Conservation (phyloP, 2,797 vertebrate genomes). For the Aplochiton taeniatus region DNA sequence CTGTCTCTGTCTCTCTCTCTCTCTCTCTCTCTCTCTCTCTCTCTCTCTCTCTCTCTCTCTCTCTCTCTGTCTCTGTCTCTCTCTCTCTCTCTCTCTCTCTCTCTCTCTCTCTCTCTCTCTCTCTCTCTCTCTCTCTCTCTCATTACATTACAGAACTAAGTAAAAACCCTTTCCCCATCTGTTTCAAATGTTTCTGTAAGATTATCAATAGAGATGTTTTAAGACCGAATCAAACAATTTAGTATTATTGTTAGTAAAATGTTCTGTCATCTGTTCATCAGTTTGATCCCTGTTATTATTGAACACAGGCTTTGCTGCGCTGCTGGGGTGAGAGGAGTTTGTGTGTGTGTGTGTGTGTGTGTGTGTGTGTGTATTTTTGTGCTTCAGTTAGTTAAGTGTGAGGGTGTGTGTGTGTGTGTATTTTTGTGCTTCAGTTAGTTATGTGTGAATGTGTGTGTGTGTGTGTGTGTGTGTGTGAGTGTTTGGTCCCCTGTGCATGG, state of each 20-base stretch:
- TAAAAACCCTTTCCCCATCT: too few relatives aligned
- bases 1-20: not conserved
- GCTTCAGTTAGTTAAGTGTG: too few relatives aligned
- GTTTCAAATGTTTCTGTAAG: slow-evolving; percentile 6
- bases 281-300: slow-evolving; percentile 9
- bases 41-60: not conserved
- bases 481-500: not conserved
- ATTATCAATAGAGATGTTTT: slow-evolving; percentile 12
- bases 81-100: slow-evolving; percentile 6
- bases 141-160: too few relatives aligned
- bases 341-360: too few relatives aligned
- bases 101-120: slow-evolving; percentile 7
- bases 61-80: not conserved
- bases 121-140: not conserved
- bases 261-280: slow-evolving; percentile 41
- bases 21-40: not conserved
- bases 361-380: too few relatives aligned
- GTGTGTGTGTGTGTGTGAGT: slow-evolving; percentile 7
- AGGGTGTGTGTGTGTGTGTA: slow-evolving; percentile 2
- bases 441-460: slow-evolving; percentile 8
- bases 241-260: slow-evolving; percentile 15
- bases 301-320: slow-evolving; percentile 17
- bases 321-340: slow-evolving; percentile 21
- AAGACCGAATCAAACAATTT: not conserved
- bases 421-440: not conserved